Conservation (phyloP, 2,888 invertebrate species). For the Leucophenga maculata region DNA sequence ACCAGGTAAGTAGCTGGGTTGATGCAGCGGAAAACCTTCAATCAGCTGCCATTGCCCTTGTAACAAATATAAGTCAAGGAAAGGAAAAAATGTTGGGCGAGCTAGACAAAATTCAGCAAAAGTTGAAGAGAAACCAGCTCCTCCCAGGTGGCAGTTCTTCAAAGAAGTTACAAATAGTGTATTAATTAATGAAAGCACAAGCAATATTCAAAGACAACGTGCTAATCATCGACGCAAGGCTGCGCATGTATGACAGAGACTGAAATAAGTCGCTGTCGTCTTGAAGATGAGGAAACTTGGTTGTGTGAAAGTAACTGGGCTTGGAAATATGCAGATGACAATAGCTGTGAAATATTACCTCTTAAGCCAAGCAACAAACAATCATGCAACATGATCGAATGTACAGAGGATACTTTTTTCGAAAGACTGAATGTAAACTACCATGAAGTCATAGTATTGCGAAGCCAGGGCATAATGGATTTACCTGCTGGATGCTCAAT, state of each 20-base stretch:
- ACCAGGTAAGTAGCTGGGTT: background rate
- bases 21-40: background rate
- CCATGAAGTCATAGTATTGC: no score
- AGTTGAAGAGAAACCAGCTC: background rate
- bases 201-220: background rate
- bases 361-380: no score
- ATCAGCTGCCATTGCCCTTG: background rate
- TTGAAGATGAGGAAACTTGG: no score
- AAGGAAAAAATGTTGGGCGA: background rate
- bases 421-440: no score
- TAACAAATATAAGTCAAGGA: background rate
- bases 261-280: no score
- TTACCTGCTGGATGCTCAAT: no score
- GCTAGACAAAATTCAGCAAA: background rate
- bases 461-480: no score
- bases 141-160: background rate
- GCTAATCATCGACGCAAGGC: background rate
- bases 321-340: no score
- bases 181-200: background rate
- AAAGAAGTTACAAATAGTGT: background rate
- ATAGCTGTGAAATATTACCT: no score
- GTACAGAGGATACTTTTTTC: no score
- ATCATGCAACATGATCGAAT: no score
- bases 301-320: no score
- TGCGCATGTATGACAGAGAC: background rate